Conservation (phyloP, 2,888 invertebrate species). For the Mesorhabditis spiculigera region DNA sequence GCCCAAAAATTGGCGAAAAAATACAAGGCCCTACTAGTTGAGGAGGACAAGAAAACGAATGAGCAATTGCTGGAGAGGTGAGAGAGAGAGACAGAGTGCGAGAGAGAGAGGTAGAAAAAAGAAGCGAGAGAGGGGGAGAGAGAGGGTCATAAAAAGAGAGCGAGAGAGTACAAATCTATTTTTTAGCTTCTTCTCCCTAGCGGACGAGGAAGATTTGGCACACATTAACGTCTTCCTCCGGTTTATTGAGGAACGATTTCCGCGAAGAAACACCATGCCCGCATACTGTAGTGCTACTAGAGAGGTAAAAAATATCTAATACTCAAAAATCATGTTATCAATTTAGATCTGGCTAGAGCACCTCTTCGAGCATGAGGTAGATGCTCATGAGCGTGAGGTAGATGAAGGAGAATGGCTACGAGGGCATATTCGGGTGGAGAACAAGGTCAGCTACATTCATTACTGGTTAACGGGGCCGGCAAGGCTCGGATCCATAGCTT, state of each 20-base stretch:
- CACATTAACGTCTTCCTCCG: background rate
- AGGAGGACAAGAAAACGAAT: background rate
- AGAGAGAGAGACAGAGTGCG: too few species aligned
- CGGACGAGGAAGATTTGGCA: background rate
- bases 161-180: background rate
- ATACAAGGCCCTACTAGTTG: background rate
- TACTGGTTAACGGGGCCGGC: too few species aligned
- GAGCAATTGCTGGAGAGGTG: background rate
- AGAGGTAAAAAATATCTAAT: background rate
- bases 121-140: too few species aligned
- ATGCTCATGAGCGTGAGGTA: background rate
- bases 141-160: too few species aligned
- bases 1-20: background rate
- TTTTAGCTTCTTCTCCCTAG: conserved; percentile 3
- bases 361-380: background rate
- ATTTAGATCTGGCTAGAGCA: conserved; percentile 1
- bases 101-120: too few species aligned
- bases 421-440: background rate
- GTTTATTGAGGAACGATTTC: background rate
- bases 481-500: too few species aligned
- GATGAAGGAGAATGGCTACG: conserved; percentile 5
- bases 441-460: too few species aligned
- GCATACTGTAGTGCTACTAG: background rate
- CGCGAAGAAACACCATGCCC: background rate
- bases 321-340: too few species aligned